Conservation (phyloP, 2,113 vertebrate species). For the Ceyx cyanopectus region DNA sequence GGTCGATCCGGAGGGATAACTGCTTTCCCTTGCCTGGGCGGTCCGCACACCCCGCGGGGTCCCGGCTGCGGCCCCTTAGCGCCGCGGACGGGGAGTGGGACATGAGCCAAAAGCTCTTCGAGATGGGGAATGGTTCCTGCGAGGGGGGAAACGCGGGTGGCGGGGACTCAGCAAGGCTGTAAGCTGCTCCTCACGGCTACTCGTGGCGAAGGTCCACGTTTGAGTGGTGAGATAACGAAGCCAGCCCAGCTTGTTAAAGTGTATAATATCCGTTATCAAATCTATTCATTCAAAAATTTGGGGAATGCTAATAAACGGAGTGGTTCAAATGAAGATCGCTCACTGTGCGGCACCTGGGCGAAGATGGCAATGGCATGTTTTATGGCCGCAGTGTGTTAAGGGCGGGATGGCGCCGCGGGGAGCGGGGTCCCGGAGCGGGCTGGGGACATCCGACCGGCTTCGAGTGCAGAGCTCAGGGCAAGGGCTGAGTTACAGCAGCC, state of each 20-base stretch:
- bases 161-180: neutral
- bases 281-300: neutral
- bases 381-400: rapidly evolving
- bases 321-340: neutral
- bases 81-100: neutral
- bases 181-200: neutral
- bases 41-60: neutral
- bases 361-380: rapidly evolving
- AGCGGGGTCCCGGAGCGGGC: neutral
- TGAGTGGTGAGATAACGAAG: rapidly evolving
- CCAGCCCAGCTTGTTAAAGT: rapidly evolving
- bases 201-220: rapidly evolving
- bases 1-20: neutral
- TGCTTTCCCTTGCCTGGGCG: neutral
- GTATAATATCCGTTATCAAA: rapidly evolving
- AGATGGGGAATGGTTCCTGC: neutral
- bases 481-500: neutral
- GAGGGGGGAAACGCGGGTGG: rapidly evolving
- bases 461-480: neutral
- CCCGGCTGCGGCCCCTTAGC: neutral
- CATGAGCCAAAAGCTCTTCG: rapidly evolving
- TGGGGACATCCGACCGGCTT: rapidly evolving
- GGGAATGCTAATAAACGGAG: neutral
- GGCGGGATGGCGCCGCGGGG: rapidly evolving
- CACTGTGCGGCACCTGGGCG: neutral